Evolutionary conservation across 37 sponge, comb jelly and placozoan species (phyloP).

Genomic region (Halisarca cf. caerulea): DNA sequence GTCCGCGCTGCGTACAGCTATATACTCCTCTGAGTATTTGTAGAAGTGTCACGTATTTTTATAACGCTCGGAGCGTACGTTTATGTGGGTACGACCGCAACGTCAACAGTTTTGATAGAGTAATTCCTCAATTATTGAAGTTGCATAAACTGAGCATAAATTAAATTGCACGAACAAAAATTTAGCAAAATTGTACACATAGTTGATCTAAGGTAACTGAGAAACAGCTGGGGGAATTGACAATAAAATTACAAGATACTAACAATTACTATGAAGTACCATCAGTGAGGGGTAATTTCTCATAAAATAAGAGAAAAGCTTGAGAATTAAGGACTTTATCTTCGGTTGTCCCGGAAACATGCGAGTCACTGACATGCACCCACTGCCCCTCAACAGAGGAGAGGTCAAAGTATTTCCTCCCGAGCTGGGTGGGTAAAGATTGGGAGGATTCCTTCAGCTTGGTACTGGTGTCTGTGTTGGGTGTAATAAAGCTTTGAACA

Average conservation of each 20-base stretch:
- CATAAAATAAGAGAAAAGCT: constrained; percentile 97
- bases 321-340: constrained; percentile 72
- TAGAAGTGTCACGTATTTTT: no score
- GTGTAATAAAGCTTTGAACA: no score
- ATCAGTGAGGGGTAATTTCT: constrained; percentile 54
- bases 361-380: constrained; percentile 91
- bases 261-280: neutral
- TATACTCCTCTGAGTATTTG: no score
- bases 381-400: constrained; percentile 61
- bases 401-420: constrained; percentile 27
- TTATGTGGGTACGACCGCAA: neutral
- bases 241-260: constrained; percentile 6
- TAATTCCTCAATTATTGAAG: neutral
- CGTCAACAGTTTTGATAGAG: neutral
- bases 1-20: no score
- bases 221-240: no score
- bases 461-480: no score
- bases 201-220: no score
- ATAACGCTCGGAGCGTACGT: no score
- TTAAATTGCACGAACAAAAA: no score
- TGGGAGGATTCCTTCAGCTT: no score
- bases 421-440: neutral
- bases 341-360: constrained; percentile 49
- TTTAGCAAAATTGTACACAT: no score
- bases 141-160: no score